phyloP scores from a whole-genome alignment of 2,888 invertebrate genomes.

The Mythimna impura region DNA sequence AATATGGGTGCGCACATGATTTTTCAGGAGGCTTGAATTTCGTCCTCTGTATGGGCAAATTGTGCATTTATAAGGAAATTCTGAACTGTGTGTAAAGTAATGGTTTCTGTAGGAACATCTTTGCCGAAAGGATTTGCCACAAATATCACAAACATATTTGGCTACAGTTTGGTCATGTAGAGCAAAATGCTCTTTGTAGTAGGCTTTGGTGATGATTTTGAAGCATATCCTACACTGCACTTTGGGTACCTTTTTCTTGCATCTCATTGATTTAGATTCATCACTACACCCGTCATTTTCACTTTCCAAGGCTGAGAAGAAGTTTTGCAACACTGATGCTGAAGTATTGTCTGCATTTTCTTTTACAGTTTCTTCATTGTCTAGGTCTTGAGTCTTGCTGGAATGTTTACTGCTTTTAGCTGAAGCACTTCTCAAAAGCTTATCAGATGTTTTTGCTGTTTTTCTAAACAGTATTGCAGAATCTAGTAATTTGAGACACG shows the following conservation, averaged over 20 bases:
- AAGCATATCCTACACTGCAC: conserved; percentile 47
- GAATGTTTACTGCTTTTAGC: not conserved
- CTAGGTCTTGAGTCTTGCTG: not conserved
- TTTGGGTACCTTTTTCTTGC: conserved; percentile 27
- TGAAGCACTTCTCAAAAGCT: conserved; percentile 65
- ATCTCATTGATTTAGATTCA: conserved; percentile 9
- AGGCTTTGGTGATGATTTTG: conserved; percentile 48
- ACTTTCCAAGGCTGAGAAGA: conserved; percentile 35
- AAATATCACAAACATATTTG: conserved; percentile 79
- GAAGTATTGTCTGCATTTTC: conserved; percentile 12
- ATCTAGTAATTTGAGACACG: conserved; percentile 77
- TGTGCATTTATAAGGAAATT: conserved; percentile 77
- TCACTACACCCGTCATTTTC: conserved; percentile 20
- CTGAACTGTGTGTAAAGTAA: conserved; percentile 73
- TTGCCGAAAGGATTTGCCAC: conserved; percentile 78
- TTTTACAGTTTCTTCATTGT: conserved; percentile 13
- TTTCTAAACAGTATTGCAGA: conserved; percentile 77
- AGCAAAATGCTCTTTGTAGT: conserved; percentile 45
- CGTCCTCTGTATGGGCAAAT: conserved; percentile 76
- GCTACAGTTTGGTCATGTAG: conserved; percentile 67
- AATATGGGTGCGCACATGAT: conserved; percentile 77
- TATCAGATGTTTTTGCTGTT: conserved; percentile 74
- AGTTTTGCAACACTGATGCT: conserved; percentile 28
- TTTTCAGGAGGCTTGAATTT: conserved; percentile 74
- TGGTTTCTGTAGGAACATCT: conserved; percentile 78